Evolutionary conservation across 2,113 vertebrate species (phyloP).

Genomic region (Xyrauchen texanus): DNA sequence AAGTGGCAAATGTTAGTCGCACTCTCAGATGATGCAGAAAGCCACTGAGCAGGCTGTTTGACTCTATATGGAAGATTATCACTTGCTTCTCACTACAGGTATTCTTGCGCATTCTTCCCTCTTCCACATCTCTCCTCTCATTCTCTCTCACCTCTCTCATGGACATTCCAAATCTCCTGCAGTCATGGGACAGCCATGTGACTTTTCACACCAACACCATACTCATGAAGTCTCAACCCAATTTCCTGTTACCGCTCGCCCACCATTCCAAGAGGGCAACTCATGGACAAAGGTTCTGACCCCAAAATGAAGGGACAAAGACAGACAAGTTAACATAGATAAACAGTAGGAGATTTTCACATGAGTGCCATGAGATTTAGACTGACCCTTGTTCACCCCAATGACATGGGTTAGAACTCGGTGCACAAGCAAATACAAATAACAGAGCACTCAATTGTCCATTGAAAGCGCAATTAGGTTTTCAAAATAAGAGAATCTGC

Average conservation of each 20-base stretch:
- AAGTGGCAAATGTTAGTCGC: too few species aligned
- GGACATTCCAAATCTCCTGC: constrained; percentile 57
- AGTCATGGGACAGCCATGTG: constrained; percentile 48
- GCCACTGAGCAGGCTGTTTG: constrained; percentile 20
- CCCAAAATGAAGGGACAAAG: neutral
- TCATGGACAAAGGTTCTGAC: constrained; percentile 17
- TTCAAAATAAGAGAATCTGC: neutral
- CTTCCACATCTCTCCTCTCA: constrained; percentile 32
- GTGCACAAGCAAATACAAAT: neutral
- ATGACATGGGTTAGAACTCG: neutral
- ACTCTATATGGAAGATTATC: constrained; percentile 66
- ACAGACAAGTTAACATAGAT: neutral
- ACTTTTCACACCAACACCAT: constrained; percentile 65
- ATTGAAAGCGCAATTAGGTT: neutral
- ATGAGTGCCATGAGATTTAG: neutral
- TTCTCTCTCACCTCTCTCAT: constrained; percentile 26
- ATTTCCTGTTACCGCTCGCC: constrained; percentile 27
- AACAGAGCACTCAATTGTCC: neutral
- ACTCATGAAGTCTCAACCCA: constrained; percentile 50
- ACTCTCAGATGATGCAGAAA: too few species aligned
- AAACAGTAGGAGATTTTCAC: neutral
- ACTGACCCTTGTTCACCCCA: neutral
- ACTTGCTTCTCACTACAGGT: constrained; percentile 55
- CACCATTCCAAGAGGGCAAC: neutral
- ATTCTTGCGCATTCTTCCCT: constrained; percentile 21